Base-by-base conservation (phyloP, 2,113 vertebrate genomes). In the Leptobrachium leishanense region DNA sequence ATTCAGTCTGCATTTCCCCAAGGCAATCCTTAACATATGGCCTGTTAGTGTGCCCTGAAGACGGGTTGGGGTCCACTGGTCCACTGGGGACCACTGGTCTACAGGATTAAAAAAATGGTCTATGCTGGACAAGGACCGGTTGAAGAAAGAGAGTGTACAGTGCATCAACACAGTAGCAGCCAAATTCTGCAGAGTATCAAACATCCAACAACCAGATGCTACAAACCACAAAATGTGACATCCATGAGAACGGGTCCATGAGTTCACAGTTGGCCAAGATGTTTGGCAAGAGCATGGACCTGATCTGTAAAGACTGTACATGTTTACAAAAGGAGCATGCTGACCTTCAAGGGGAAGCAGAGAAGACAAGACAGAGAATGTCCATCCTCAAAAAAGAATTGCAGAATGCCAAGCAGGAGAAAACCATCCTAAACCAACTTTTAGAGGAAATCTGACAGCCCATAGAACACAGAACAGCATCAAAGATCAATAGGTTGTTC, bases 111-210 rank as follows among this genome's bases (percentile, higher is more conserved):
- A 97, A 88, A 94, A 89, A 84, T 92, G 93, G 80, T 87, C 88
- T 0, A 87, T 94, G 77, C 83, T 95, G 83, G 92, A 96, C 59
- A 92, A 91, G 81, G 91, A 90, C 82, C 95, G 93, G 68, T 50
- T 93, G 41, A 89, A 87, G 84, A 90, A 94, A 69, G 91, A 86
- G 63, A 86, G 93, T 89, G 85, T 93, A 63, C 82, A 85, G 43
- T 88, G 88, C 0, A 83, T 90, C 31, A 88, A 90, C 3, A 42
- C 82, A 2, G 87, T 85, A 9, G 90, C 87, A 2, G 82, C 82
- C 0, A 84, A 95, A 59, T 91, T 95, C 74, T 88, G 83, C 66
- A 86, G 84, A 6, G 80, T 88, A 54, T 88, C 20, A 31, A 31
- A 31, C 20, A 31, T 31, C 90, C 46, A 86, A 90, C 1, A 87